Base-by-base conservation (phyloP, 2,888 invertebrate genomes). In the Pecten maximus region DNA sequence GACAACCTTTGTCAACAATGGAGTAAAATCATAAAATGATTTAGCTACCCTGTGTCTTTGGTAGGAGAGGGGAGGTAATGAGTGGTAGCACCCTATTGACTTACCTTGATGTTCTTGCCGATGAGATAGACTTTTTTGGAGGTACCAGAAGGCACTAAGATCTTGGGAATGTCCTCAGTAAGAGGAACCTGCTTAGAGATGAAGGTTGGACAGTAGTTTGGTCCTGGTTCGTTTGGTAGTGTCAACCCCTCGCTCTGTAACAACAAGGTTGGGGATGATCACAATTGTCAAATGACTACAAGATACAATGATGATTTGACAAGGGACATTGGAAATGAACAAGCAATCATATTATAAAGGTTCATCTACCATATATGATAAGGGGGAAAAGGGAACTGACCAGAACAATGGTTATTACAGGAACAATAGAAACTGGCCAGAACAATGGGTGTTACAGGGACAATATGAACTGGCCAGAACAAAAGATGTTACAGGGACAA, bases 201-300 rank as follows among this genome's bases (percentile, higher is more conserved):
- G 95, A 99, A 98, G 91, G 98, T 98, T 50, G 99, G 99, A 97
- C 99, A 99, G 97, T 98, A 99, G 40, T 98, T 98, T 88, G 99
- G 99, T 19, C 99, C 99, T 91, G 98, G 99, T 6, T 39, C 54
- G 60, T 44, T 28, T 4, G 15, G 88, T 74, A 89, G 35, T 87
- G 40, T 89, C 89, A 91, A 74, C 89, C 88, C 92, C 28, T 40
- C 87, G 89, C 91, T 92, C 91, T 92, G 88, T 28, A 88, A 90
- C 87, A 89, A 40, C 40, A 54, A 87, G 39, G 35, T 74, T 35
- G 35, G 74, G 74, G 74, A 3, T 74, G 28, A 35, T 3, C 28
- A 60, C 15, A 10, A 6, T 4, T n/a, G 60, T 60, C 15, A 60
- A n/a, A 28, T 28, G 28, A 60, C 60, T n/a, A 60, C 4, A 15